Evolutionary conservation across 2,888 invertebrate species (phyloP).

Genomic region (Phaedon cochleariae): DNA sequence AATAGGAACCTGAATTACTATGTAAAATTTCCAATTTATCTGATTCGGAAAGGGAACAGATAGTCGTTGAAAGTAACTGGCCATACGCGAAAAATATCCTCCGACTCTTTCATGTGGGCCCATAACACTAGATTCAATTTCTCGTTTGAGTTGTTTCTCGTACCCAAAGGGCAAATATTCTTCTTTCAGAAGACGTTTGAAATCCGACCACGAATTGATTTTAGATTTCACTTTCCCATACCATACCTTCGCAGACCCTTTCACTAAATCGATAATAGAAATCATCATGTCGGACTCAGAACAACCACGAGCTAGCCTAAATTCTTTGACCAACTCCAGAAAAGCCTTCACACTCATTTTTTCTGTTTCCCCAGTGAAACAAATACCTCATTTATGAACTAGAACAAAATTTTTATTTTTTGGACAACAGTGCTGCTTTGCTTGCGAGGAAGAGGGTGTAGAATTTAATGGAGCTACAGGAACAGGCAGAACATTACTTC

Average conservation of each 20-base stretch:
- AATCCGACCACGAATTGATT: constrained; percentile 7
- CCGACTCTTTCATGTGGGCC: not conserved
- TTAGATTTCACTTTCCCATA: no score
- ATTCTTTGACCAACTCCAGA: no score
- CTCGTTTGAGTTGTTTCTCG: constrained; percentile 5
- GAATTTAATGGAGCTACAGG: no score
- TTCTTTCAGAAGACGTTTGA: not conserved
- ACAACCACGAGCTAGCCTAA: no score
- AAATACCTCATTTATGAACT: constrained; percentile 1
- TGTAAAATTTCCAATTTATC: no score
- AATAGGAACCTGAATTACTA: no score
- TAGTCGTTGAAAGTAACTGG: not conserved
- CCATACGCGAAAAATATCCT: not conserved
- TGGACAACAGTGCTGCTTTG: not conserved
- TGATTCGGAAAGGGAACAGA: not conserved
- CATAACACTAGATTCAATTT: constrained; percentile 4
- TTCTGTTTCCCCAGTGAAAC: not conserved
- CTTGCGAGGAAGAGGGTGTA: not conserved
- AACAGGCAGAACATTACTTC: no score
- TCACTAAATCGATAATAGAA: no score
- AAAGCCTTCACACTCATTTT: no score
- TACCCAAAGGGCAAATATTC: no score
- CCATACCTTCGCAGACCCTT: no score
- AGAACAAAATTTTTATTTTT: constrained; percentile 1
- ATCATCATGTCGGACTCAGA: no score